Evolutionary conservation across 1,140 invertebrate genomes (phyloP), one percentile per base, ranked within the genome.

Genomic region (Probaryconus sp.): DNA sequence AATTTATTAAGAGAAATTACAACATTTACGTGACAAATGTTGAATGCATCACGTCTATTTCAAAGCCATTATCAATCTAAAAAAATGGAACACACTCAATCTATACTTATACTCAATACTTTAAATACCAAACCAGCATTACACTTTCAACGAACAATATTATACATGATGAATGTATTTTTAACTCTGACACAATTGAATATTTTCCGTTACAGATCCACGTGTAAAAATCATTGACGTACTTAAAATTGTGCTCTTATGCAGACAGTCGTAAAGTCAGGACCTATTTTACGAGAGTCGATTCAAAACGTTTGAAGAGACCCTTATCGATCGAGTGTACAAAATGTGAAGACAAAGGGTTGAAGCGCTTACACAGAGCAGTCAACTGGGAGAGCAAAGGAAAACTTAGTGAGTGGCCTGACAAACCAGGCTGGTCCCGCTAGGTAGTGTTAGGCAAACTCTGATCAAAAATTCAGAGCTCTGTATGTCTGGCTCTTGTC

Each of bases 391-490:
- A 64, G 64, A 17, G 43, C 40, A 60, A 65, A 75, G 50, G 47
- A 58, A 70, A 76, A 70, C 60, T 67, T 65, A 40, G 30, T 35
- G 37, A 71, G 67, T 63, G 56, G 61, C 42, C 68, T 70, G 69
- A 65, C 56, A 70, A 73, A 67, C 77, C 65, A 60, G 48, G 26
- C 28, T 30, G 26, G 35, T 71, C 69, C 77, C 69, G 78, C 76
- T 68, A 70, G 50, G 30, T 56, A 74, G 61, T 74, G 70, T 78
- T 67, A 73, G 45, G 63, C 67, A 77, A 75, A 81, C 70, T 48
- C 47, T 70, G 70, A 60, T 81, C 63, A 79, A 79, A 79, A 78
- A 81, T 79, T 48, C 73, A 79, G 38, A 73, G 73, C 67, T 79
- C 78, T 77, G 76, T 61, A 76, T 76, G 68, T 58, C 68, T 58